Base-by-base conservation (phyloP, 2,797 vertebrate species). In the Myotis findleyi region DNA sequence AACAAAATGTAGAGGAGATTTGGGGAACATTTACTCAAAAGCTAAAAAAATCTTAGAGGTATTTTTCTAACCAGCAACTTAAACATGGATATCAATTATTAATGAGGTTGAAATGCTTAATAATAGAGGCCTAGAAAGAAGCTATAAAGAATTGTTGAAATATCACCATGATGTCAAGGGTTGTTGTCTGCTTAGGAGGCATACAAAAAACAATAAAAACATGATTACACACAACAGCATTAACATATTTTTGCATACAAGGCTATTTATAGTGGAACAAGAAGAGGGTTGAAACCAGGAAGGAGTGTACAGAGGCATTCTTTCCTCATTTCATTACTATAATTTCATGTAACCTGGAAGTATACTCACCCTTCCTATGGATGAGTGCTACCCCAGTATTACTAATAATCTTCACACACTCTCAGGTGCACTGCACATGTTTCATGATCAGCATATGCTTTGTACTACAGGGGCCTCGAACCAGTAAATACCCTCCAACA, bases 11-110 rank as follows among this genome's bases (percentile, higher is more conserved):
- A 96, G 95, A 97, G 66, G 94, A 97, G 95, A 98, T 98, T 97
- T 96, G 81, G 95, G 96, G 96, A 97, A 97, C 97, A 96, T 98
- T 98, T 98, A 97, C 96, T 98, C 96, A 98, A 98, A 98, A 98
- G 96, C 97, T 98, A 98, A 98, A 98, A 98, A 98, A 96, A 97
- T 98, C 95, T 97, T 95, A 97, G 79, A 98, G 92, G 95, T 97
- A 97, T 97, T 98, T 98, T 98, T 97, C 94, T 96, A 98, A 97
- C 64, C 83, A 95, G 95, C 75, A 44, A 85, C 72, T 98, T 98
- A 98, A 98, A 97, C 16, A 41, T 51, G 85, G 57, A 64, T 69
- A 98, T 98, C 90, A 98, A 98, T 98, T 98, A 98, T 98, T 98
- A 98, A 98, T 97, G 96, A 97, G 79, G 17, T 95, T 97, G 95